phyloP scores from a whole-genome alignment of 2,888 invertebrate genomes.

The Cephalotes varians region DNA sequence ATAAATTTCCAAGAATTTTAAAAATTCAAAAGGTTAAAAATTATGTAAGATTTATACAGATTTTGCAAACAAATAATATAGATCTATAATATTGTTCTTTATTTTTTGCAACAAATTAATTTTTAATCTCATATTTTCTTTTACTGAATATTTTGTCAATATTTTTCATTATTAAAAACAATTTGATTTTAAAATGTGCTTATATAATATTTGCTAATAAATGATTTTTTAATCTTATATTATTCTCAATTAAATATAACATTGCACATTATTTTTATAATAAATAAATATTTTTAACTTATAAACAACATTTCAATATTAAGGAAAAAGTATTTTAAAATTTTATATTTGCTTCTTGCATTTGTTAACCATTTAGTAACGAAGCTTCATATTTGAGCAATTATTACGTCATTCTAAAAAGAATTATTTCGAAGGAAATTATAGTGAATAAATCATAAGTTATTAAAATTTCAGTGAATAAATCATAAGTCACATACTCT shows the following conservation, averaged over 20 bases:
- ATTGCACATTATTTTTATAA: background rate
- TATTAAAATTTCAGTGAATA: background rate
- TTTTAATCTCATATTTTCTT: background rate
- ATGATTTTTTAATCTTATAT: no score
- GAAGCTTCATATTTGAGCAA: background rate
- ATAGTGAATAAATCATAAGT: background rate
- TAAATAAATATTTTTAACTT: background rate
- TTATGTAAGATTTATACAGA: background rate
- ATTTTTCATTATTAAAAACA: background rate
- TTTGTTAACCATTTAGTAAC: background rate
- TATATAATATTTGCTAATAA: background rate
- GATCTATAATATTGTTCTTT: background rate
- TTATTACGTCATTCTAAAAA: background rate
- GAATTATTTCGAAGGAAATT: constrained; percentile 5
- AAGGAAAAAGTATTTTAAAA: background rate
- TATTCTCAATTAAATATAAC: constrained; percentile 4
- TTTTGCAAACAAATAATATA: background rate
- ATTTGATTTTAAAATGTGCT: background rate
- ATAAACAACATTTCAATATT: background rate
- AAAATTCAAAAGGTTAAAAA: background rate
- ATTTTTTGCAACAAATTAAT: background rate
- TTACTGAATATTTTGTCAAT: background rate
- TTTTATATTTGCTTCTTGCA: background rate
- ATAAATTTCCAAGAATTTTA: background rate
- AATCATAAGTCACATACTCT: background rate